Evolutionary conservation across 2,113 vertebrate species (phyloP).

Genomic region (Megalops atlanticus): DNA sequence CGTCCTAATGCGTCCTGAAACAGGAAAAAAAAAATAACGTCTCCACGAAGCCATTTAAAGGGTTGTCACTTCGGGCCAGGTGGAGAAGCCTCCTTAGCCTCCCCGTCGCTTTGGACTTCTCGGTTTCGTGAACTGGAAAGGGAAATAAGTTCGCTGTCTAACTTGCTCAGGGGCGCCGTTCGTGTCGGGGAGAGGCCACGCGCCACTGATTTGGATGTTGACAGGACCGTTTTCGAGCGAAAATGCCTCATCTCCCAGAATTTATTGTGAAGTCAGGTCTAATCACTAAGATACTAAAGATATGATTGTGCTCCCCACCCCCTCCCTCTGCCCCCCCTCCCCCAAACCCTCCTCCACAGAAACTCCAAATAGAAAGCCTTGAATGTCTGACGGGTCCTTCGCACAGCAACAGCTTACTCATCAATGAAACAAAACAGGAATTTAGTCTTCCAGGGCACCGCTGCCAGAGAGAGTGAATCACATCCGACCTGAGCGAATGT

Average conservation of each 20-base stretch:
- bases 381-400: neutral
- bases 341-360: neutral
- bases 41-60: neutral
- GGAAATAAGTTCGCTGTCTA: neutral
- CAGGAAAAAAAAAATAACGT: too few relatives aligned
- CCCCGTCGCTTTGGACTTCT: neutral
- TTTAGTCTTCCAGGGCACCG: slow-evolving; percentile 46
- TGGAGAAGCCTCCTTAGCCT: neutral
- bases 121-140: neutral
- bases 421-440: slow-evolving; percentile 55
- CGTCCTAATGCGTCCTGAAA: neutral
- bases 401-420: neutral
- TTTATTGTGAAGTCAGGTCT: neutral
- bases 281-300: neutral
- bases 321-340: too few relatives aligned
- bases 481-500: slow-evolving; percentile 61
- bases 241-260: neutral
- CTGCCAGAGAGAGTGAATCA: slow-evolving; percentile 68
- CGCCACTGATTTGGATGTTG: neutral
- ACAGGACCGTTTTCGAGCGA: neutral
- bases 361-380: neutral
- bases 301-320: too few relatives aligned
- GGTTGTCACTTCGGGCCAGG: neutral
- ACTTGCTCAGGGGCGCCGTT: neutral
- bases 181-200: neutral